Evolutionary conservation across 1,140 invertebrate species (phyloP).

Genomic region (Cyrtorhinus lividipennis): DNA sequence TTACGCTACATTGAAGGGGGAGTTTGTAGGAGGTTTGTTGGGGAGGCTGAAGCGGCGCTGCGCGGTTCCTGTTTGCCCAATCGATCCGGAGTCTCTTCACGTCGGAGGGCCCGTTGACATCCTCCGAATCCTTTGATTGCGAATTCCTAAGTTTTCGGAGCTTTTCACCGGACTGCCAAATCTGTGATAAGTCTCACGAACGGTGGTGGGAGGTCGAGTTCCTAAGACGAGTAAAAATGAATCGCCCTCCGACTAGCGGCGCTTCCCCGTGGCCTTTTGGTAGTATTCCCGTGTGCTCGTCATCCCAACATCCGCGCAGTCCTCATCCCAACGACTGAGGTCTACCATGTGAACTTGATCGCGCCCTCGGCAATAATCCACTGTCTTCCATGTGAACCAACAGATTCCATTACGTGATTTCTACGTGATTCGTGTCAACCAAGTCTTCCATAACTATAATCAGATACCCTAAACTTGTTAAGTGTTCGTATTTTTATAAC

Average conservation of each 20-base stretch:
- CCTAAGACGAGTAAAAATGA: no score
- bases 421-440: neutral
- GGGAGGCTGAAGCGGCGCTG: conserved; percentile 6
- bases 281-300: no score
- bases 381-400: conserved; percentile 14
- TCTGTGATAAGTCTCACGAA: no score
- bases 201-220: no score
- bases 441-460: conserved; percentile 11
- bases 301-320: neutral
- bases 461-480: neutral
- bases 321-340: neutral
- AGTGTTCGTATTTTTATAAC: neutral
- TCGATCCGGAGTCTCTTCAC: no score
- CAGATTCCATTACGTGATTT: neutral
- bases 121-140: conserved; percentile 3
- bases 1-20: no score
- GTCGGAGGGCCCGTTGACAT: no score
- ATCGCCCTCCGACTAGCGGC: no score
- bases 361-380: neutral
- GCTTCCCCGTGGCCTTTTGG: no score
- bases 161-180: neutral
- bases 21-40: no score
- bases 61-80: conserved; percentile 20
- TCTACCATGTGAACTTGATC: neutral
- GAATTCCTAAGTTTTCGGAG: neutral